Conservation (phyloP, 2,888 invertebrate genomes). For the Schizaphis graminum region DNA sequence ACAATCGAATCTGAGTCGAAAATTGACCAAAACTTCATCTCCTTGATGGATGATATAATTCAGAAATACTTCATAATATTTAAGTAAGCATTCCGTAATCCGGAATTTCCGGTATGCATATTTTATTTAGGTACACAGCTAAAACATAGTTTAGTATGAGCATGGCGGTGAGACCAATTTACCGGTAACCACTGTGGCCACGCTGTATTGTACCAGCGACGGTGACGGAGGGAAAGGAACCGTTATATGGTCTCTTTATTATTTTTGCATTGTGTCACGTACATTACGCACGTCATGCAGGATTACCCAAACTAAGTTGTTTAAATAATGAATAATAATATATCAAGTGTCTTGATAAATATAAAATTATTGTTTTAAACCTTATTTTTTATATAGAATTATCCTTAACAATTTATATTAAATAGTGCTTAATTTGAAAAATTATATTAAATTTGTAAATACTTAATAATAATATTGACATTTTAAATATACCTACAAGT, state of each 20-base stretch:
- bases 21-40: background rate
- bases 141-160: constrained; percentile 33
- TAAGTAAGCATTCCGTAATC: constrained; percentile 39
- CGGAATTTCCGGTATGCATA: constrained; percentile 52
- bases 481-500: too few relatives aligned
- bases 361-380: background rate
- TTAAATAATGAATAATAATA: background rate
- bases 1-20: background rate
- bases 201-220: background rate
- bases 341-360: background rate
- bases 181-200: constrained; percentile 12
- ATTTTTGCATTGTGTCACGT: constrained; percentile 62
- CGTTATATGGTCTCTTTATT: constrained; percentile 63
- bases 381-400: background rate
- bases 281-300: background rate
- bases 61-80: background rate
- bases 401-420: background rate
- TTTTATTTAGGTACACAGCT: constrained; percentile 27
- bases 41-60: background rate
- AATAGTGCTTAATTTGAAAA: background rate
- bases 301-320: constrained; percentile 14
- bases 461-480: too few relatives aligned
- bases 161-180: background rate
- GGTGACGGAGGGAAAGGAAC: constrained; percentile 30
- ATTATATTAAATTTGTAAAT: background rate